phyloP scores from a whole-genome alignment of 1,140 invertebrate genomes.

The Neodiprion virginianus region DNA sequence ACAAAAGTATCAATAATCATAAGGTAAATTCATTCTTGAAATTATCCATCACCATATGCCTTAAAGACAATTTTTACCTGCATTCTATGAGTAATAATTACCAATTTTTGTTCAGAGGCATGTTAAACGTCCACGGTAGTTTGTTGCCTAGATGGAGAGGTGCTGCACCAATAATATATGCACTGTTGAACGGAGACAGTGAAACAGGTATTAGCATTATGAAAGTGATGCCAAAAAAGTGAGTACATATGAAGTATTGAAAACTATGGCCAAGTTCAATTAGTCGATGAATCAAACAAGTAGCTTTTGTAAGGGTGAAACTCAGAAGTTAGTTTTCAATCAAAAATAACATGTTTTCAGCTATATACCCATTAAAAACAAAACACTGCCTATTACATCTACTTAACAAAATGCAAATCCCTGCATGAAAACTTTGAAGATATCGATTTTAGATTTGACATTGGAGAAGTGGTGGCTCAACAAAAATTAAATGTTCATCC shows the following conservation, averaged over 20 bases:
- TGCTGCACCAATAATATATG: constrained; percentile 84
- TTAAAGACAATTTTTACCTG: no score
- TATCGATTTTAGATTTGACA: constrained; percentile 73
- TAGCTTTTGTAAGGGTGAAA: background rate
- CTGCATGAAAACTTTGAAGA: no score
- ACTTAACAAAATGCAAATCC: no score
- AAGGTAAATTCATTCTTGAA: no score
- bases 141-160: constrained; percentile 92
- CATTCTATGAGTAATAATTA: no score
- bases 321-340: no score
- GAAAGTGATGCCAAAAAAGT: constrained; percentile 83
- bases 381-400: no score
- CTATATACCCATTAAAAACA: no score
- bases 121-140: constrained; percentile 92
- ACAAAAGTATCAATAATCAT: constrained; percentile 11
- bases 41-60: no score
- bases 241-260: constrained; percentile 23
- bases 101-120: constrained; percentile 72
- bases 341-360: no score
- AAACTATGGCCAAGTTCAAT: no score
- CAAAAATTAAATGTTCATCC: constrained; percentile 66
- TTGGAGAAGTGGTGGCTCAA: constrained; percentile 82
- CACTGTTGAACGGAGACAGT: constrained; percentile 83
- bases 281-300: background rate
- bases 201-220: constrained; percentile 89